Evolutionary conservation across 2,888 invertebrate species (phyloP), one percentile per base, ranked within the genome.

Genomic region (Poecilobothrus nobilitatus): DNA sequence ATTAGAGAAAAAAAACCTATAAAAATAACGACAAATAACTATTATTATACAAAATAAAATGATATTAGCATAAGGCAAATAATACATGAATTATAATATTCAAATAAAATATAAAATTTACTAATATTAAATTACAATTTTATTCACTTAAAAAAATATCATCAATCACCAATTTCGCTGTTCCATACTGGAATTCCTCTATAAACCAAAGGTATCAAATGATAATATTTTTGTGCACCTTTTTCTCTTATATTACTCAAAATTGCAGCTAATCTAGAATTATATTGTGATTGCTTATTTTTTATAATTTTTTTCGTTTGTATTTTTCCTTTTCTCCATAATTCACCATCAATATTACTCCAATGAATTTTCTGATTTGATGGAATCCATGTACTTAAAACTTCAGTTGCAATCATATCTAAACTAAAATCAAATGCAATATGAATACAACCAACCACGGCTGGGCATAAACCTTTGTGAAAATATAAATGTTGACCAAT

Each of bases 381-480:
- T 15, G 67, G 79, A 44, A 82, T 74, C 80, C 80, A 82, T 22
- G 72, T 72, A 72, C 81, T 81, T 68, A 82, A 72, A 71, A 83
- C 76, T 72, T 78, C 77, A 9, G 82, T 76, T 15, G 79, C 75
- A 68, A 82, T 69, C 15, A 75, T 63, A 74, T 83, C 82, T 15
- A 80, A 79, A 70, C 78, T 78, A 68, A 75, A 71, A 75, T 83
- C 82, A 2, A 80, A 79, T 33, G 82, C 80, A 69, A 77, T 76
- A 80, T 81, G 81, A 53, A 82, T 71, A 77, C 78, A 81, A 22
- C 83, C 65, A 65, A 65, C 12, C 0, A 65, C 27, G 18, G 37
- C 65, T 2, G 65, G 65, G 6, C 65, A 65, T 37, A 65, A 37
- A 15, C 64, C 71, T 20, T 64, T 12, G 34, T 68, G 76, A 73